Evolutionary conservation across 2,113 vertebrate species (phyloP), one percentile per base, ranked within the genome.

Genomic region (Gymnorhina tibicen): DNA sequence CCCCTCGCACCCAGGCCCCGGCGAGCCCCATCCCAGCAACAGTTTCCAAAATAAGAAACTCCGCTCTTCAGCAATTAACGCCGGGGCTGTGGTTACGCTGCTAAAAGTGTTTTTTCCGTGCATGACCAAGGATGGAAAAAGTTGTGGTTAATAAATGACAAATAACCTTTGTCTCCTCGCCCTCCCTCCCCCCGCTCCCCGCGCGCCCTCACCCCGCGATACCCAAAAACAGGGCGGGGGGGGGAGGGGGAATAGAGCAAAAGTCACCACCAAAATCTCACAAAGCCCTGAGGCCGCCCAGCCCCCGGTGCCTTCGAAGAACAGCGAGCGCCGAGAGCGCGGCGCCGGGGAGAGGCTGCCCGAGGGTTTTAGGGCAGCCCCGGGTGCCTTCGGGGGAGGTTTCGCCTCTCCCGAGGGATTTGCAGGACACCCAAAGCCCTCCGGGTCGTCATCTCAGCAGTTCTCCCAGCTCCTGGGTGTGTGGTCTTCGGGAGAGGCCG

Each of bases 131-230:
- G 94, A 97, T 97, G 97, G 97, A 97, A 98, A 98, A 96, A 92
- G 96, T 75, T 97, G 97, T 76, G 97, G 98, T 98, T 97, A 96
- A 97, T 96, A 96, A 97, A 95, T 95, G 96, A 97, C 94, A 97
- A 96, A 96, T 77, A 96, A 95, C 79, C 91, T 97, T 97, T 95
- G 97, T 96, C 95, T 91, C 86, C 22, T 52, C 4, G 6, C 73
- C 87, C 30, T 19, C 41, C 41, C 44, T 18, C 19, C 37, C 42
- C 6, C 7, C 7, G 70, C 50, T 9, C 60, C 7, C 35, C 0
- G 1, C 2, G 5, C 6, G 3, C 53, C 62, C 83, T 33, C 78
- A 6, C 77, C n/a, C 69, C 58, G 18, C 2, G 9, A 75, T 46
- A 89, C 66, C 62, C 58, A 82, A 90, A 84, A 55, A 74, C 32